Evolutionary conservation across 1,140 invertebrate species (phyloP), one percentile per base, ranked within the genome.

Genomic region (Diorhabda elongata): DNA sequence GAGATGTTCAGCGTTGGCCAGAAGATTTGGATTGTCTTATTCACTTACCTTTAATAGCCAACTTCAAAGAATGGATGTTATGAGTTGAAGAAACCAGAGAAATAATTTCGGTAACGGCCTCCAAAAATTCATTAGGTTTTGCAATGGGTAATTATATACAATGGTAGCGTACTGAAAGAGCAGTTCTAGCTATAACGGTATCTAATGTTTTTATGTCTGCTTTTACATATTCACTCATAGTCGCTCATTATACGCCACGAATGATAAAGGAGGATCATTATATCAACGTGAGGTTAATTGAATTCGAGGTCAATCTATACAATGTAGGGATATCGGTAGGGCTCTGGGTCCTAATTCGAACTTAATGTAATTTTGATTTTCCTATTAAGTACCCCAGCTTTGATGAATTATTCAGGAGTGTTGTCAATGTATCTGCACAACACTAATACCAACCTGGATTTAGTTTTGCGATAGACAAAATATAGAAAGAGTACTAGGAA

Each of bases 61-160:
- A 92, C 69, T 90, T 88, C 75, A 96, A 96, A 78, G 96, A 98
- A 83, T 98, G 96, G 97, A 87, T 84, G 8, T 78, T 89, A 5
- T 85, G 88, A 44, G 80, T 97, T 78, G 88, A 91, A 1, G 87
- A 90, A 67, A 88, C 86, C 8, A 95, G 97, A 82, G 90, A 92
- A 75, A 88, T 88, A 1, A 71, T 87, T 67, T 89, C 89, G n/a
- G 75, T 97, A 26, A 86, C 88, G 4, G 85, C 89, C 52, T 93
- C 92, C 5, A 83, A 86, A 42, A 88, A 85, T 60, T 88, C 95
- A 77, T 84, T 97, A 9, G 95, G 91, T 43, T 89, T 89, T 57
- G 92, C 89, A 4, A 97, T 94, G 0, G 86, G 86, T 71, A 82
- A 82, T 44, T 83, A 91, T 67, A 87, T 90, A 70, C 79, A 98